These are phyloP conservation scores for Mesocentrotus franciscanus DNA, from an alignment of 53 echinoderm and acorn worm species.

Conservation along the genomic window DNA sequence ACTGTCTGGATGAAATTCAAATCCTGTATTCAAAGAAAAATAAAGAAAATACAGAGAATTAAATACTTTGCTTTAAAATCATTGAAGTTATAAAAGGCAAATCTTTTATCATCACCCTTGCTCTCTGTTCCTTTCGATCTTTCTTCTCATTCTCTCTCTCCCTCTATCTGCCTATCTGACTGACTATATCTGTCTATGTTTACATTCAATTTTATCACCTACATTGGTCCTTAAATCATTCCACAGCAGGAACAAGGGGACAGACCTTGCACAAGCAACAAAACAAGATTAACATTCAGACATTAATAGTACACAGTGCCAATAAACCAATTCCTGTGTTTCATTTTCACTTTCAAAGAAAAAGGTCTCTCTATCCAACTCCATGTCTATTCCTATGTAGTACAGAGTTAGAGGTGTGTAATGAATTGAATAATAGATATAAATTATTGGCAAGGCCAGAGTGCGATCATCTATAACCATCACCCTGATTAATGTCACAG, in stretches of 20 bases:
- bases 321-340: not conserved
- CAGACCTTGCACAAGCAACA: not conserved
- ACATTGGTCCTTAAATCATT: not conserved
- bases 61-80: not conserved
- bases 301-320: not conserved
- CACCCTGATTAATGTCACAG: conserved; percentile 39
- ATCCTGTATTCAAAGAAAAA: conserved; percentile 9
- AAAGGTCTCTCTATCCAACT: not conserved
- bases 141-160: not conserved
- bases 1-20: not conserved
- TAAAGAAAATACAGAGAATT: not conserved
- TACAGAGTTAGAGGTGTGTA: conserved; percentile 31
- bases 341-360: not conserved
- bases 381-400: not conserved
- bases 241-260: not conserved
- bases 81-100: not conserved
- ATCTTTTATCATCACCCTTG: not conserved
- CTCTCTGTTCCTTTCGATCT: not conserved
- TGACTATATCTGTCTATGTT: not conserved
- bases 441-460: conserved; percentile 40
- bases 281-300: not conserved
- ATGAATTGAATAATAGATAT: conserved; percentile 56
- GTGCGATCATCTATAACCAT: conserved; percentile 32
- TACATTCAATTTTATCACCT: conserved; percentile 6
- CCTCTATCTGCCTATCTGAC: not conserved